These are phyloP conservation scores for Ondatra zibethicus DNA, from an alignment of 2,113 vertebrate species.

Conservation along the genomic window DNA sequence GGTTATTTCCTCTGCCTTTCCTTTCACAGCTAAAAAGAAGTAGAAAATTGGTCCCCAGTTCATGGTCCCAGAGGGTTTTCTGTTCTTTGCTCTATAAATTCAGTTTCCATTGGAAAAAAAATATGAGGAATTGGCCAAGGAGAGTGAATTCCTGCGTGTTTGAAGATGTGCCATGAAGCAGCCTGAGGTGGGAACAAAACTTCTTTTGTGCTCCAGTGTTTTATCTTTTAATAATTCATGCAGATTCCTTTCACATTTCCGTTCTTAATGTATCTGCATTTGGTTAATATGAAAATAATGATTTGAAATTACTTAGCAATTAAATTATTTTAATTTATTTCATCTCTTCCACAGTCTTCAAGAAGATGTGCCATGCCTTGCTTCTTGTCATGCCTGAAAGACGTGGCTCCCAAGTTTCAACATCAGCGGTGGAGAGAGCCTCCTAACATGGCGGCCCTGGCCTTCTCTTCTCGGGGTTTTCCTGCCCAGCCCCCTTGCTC, in stretches of 20 bases:
- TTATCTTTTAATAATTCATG: conserved; percentile 63
- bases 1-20: background rate
- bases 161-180: conserved; percentile 3
- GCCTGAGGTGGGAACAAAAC: background rate
- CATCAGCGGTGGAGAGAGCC: background rate
- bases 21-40: background rate
- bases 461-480: background rate
- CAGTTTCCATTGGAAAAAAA: conserved; percentile 32
- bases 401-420: background rate
- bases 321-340: conserved; percentile 54
- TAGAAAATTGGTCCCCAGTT: background rate
- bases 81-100: conserved; percentile 50
- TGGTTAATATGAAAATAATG: conserved; percentile 63
- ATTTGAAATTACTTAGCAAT: conserved; percentile 36
- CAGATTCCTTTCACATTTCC: conserved; percentile 54
- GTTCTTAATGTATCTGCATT: background rate
- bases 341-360: background rate
- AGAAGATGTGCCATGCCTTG: background rate
- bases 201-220: background rate
- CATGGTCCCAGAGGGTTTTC: background rate
- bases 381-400: background rate
- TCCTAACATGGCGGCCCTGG: accelerated
- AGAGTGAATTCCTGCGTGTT: background rate
- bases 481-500: background rate
- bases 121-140: background rate